These are phyloP conservation scores for Drosophila nikananu DNA, from an alignment of 1,140 invertebrate genomes.

Conservation along the genomic window DNA sequence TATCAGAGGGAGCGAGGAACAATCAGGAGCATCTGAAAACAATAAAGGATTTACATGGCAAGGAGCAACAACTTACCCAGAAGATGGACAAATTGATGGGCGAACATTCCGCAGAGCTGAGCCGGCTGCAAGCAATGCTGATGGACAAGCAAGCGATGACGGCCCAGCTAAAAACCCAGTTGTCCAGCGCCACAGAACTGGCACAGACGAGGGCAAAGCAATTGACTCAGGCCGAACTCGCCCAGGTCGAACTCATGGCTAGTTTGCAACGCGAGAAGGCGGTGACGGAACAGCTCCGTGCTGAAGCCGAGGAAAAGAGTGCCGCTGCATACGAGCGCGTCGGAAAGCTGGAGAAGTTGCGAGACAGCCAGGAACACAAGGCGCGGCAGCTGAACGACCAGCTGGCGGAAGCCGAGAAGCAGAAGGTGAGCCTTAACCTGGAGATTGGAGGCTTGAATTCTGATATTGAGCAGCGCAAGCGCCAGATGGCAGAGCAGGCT, in stretches of 20 bases:
- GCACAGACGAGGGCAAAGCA: slow-evolving; percentile 3
- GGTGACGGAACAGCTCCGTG: neutral
- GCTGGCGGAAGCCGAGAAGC: slow-evolving; percentile 15
- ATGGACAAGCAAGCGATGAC: slow-evolving; percentile 35
- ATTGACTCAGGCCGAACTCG: neutral
- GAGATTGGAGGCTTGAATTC: slow-evolving; percentile 63
- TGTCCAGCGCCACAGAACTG: slow-evolving; percentile 13
- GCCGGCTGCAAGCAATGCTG: slow-evolving; percentile 37
- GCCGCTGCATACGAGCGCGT: slow-evolving; percentile 10
- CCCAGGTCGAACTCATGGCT: slow-evolving; percentile 1
- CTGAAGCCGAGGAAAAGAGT: slow-evolving; percentile 4
- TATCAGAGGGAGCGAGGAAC: neutral
- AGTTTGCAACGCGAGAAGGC: slow-evolving; percentile 46
- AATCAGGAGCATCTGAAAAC: neutral
- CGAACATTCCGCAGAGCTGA: slow-evolving; percentile 16
- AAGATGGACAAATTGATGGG: neutral
- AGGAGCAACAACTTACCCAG: neutral
- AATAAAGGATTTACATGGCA: neutral
- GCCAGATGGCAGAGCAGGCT: neutral
- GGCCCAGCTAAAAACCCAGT: neutral
- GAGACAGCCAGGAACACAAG: slow-evolving; percentile 12
- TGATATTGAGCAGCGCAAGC: slow-evolving; percentile 28
- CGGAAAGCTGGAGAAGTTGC: slow-evolving; percentile 20
- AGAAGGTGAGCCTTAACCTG: slow-evolving; percentile 41
- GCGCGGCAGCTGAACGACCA: slow-evolving; percentile 6